Percentiles rank a stretch among this genome's conserved stretches.
phyloP scores from a whole-genome alignment of 2,113 vertebrate species.

The Azemiops feae region DNA sequence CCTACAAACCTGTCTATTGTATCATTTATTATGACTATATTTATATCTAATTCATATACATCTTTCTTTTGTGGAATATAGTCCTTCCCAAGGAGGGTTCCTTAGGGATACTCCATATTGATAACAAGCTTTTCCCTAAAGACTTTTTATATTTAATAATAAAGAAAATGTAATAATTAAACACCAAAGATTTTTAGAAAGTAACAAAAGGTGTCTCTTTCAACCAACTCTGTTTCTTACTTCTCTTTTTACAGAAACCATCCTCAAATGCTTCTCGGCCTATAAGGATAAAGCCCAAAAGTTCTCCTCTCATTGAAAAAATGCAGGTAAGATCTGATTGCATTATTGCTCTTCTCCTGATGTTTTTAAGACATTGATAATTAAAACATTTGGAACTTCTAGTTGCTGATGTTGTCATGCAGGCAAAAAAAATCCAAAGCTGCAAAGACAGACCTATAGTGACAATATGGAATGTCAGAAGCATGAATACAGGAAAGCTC shows the following conservation, averaged over 20 bases:
- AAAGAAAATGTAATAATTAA: background rate
- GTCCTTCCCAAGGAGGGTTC: background rate
- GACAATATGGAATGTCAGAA: background rate
- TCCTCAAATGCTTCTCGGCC: conserved; percentile 56
- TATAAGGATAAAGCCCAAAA: conserved; percentile 77
- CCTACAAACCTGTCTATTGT: background rate
- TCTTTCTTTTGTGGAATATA: background rate
- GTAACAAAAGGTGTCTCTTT: background rate
- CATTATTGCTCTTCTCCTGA: background rate
- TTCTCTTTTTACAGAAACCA: conserved; percentile 66
- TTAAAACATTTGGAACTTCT: background rate
- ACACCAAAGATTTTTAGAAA: background rate
- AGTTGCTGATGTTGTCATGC: background rate
- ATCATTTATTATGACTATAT: background rate
- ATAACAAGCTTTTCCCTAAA: background rate
- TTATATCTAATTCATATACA: background rate
- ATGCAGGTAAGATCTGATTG: conserved; percentile 71
- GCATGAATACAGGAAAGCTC: background rate
- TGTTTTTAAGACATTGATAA: background rate
- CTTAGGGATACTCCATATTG: background rate
- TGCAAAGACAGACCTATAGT: background rate
- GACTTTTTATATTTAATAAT: background rate
- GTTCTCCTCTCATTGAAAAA: conserved; percentile 79
- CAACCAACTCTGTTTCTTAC: background rate
- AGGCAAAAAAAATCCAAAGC: background rate